These are phyloP conservation scores for Fragum whitleyi DNA, from an alignment of 2,888 invertebrate species.

Conservation along the genomic window DNA sequence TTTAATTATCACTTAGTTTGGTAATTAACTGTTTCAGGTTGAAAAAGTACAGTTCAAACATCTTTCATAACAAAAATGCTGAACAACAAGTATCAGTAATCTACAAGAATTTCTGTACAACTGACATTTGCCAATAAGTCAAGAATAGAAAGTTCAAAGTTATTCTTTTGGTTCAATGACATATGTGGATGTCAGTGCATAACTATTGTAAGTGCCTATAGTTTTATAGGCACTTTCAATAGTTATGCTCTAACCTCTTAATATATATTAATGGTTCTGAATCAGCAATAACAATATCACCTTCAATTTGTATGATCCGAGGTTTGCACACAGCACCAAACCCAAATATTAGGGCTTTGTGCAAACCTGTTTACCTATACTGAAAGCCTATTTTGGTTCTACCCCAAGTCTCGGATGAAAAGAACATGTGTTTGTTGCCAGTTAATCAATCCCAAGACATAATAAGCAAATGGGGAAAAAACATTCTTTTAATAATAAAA, in stretches of 20 bases:
- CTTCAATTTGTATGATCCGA: slow-evolving; percentile 7
- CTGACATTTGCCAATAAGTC: slow-evolving; percentile 1
- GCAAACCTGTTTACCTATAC: slow-evolving; percentile 1
- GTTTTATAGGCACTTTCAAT: neutral
- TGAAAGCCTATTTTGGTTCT: neutral
- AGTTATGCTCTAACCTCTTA: neutral
- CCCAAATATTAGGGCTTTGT: slow-evolving; percentile 5
- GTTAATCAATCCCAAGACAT: neutral
- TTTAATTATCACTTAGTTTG: no score
- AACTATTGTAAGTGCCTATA: neutral
- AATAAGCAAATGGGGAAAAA: no score
- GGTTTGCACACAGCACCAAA: slow-evolving; percentile 14
- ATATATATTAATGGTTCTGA: slow-evolving; percentile 2
- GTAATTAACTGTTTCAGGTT: no score
- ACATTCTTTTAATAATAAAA: no score
- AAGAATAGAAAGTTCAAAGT: neutral
- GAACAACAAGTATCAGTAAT: neutral
- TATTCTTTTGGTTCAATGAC: neutral
- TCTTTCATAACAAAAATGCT: no score
- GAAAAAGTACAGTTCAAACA: no score
- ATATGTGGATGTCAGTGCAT: neutral
- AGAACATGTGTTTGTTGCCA: neutral
- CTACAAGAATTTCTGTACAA: neutral
- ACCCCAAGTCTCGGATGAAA: neutral
- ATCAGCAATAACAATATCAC: slow-evolving; percentile 21